Base-by-base conservation (phyloP, 1,140 invertebrate species). In the Calliopsis andreniformis region DNA sequence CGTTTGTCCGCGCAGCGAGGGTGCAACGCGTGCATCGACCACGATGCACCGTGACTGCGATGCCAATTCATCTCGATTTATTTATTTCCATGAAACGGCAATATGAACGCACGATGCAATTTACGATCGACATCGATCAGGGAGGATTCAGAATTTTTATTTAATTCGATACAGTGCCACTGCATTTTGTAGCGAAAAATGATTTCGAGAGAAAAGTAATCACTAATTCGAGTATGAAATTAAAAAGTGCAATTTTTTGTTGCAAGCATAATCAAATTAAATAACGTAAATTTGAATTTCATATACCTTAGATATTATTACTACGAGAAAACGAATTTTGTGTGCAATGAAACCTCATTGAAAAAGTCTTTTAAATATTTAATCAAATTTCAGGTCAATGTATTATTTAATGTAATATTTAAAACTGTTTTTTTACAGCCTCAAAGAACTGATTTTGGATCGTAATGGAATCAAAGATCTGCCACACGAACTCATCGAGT, bases 371-470 rank as follows among this genome's bases (percentile, higher is more conserved):
- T n/a, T n/a, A n/a, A n/a, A n/a, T n/a, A n/a, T n/a, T n/a, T n/a
- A n/a, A n/a, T n/a, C n/a, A 55, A 28, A 55, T 55, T 55, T 55
- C 28, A 18, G 25, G 8, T 25, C 51, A 3, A 55, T 28, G 4
- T 4, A 4, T 1, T 1, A 1, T 32, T 6, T 25, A 55, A 55
- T 28, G 51, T 55, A 55, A 12, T 28, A 1, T 30, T 12, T n/a
- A 3, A n/a, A n/a, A 2, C 43, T 47, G 1, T 2, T 49, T 58
- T 30, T 55, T 71, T 71, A 1, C 91, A 96, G 95, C 84, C 90
- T 96, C 84, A 93, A 94, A 85, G 95, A 96, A 85, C 87, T 96
- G n/a, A 93, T 94, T 68, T 90, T 95, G 63, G 95, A 95, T 89
- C 93, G 95, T 86, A 96, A 96, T 93, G 93, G 93, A 84, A 91